Base-by-base conservation (phyloP, 2,888 invertebrate genomes). In the Andrena praecox region DNA sequence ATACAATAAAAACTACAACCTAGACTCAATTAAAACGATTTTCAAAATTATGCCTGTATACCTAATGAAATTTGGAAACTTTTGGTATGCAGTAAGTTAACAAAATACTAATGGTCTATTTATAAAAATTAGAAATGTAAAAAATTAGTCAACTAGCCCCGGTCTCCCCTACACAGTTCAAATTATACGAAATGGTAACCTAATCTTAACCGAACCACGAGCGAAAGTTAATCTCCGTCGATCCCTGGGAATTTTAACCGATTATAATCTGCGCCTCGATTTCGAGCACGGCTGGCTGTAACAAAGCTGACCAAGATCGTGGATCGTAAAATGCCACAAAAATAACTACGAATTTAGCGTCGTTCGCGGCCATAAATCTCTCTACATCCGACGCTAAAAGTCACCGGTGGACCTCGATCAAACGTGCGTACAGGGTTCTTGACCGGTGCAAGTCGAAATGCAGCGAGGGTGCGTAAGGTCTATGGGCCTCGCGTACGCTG, bases 361-460 rank as follows among this genome's bases (percentile, higher is more conserved):
- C 59, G 75, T 59, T 66, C 66, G 68, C 56, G 80, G 63, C 35
- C 60, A 84, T 85, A 85, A 85, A 85, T 85, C 79, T 71, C 2
- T n/a, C 20, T 29, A 71, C 74, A 84, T 85, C 84, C 80, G 84
- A 84, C 84, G 77, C 77, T 71, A 77, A 85, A 75, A 77, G 77
- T 85, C 80, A 69, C 48, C 20, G 10, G 72, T 75, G 69, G 35
- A 76, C 68, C 80, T 74, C 80, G 84, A 77, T 75, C 70, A 68
- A 42, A 64, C 52, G 54, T 50, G 33, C 16, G 52, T 3, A 24
- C 35, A 48, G 60, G 71, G 84, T 77, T 77, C 77, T 81, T 81
- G 85, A 80, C 84, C 84, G 80, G 54, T 69, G 50, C 62, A 50
- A 62, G 73, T 70, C 70, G 70, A 74, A 63, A 77, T n/a, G 56